Base-by-base conservation (phyloP, 2,113 vertebrate species). In the Dendropsophus ebraccatus region DNA sequence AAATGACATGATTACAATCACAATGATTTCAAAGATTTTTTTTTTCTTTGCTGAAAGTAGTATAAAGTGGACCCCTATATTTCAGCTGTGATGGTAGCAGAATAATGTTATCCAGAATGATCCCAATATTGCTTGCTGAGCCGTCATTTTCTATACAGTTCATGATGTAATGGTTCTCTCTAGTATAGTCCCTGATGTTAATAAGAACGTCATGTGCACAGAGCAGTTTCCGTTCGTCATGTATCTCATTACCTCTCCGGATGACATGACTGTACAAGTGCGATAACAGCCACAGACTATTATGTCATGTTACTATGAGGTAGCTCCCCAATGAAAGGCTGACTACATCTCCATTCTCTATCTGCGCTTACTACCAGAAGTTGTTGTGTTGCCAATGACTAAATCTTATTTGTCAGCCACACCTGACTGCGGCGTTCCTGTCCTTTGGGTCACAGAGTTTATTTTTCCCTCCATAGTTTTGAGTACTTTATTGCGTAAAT, bases 371-470 rank as follows among this genome's bases (percentile, higher is more conserved):
- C 41, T 5, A 41, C 8, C 4, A 41, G 41, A 52, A 5, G 50
- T 1, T 76, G 49, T 10, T 52, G 47, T 28, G 4, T 78, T 78
- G 52, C 30, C 19, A 2, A 32, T 7, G 23, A n/a, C 54, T 60
- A 45, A 37, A 41, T 79, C 4, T 23, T 80, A 13, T 41, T 41
- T 2, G 14, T 25, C 28, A 21, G 25, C 54, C 35, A 60, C 77
- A 62, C 77, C 77, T n/a, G n/a, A n/a, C n/a, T n/a, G n/a, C n/a
- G n/a, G n/a, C n/a, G 35, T 25, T 80, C 77, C 11, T 25, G 54
- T 4, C 3, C 35, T 54, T 16, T 17, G 54, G 32, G 21, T 80
- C 35, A 45, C 76, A 14, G 9, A 23, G 2, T 13, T 16, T 58
- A n/a, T 14, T 52, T 25, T 37, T 5, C 52, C 5, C 52, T 54